These are phyloP conservation scores for Helicoverpa zea DNA, from an alignment of 1,140 invertebrate species.

Conservation along the genomic window DNA sequence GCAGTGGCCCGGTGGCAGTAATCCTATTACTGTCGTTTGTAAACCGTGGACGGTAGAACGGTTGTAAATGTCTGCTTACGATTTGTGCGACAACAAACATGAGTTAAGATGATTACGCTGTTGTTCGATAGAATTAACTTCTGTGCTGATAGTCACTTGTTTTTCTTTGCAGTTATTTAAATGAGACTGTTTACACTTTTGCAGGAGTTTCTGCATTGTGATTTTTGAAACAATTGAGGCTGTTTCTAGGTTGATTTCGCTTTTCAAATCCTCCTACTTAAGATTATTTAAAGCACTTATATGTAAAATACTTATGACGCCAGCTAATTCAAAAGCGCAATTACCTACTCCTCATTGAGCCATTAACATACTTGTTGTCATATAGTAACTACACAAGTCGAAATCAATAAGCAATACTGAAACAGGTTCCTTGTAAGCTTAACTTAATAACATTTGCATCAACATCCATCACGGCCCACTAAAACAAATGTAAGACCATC, in stretches of 20 bases:
- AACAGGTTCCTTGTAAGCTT: neutral
- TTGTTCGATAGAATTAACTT: neutral
- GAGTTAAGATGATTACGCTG: neutral
- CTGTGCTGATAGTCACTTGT: no score
- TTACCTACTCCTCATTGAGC: neutral
- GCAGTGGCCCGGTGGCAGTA: neutral
- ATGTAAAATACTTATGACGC: no score
- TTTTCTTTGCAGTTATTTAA: no score
- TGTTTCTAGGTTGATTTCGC: no score
- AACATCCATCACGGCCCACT: neutral
- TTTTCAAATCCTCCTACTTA: neutral
- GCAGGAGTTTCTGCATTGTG: no score
- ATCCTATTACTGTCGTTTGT: conserved; percentile 13
- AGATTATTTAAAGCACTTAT: no score
- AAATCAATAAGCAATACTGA: neutral
- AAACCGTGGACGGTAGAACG: neutral
- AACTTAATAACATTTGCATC: neutral
- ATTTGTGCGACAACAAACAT: neutral
- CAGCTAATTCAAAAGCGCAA: no score
- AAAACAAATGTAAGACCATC: neutral
- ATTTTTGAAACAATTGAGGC: no score
- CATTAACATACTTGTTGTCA: neutral
- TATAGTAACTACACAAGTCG: neutral
- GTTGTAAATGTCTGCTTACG: conserved; percentile 16
- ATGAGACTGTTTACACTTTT: no score